A percentile compares a stretch with the other conserved stretches of the same genome.
These are phyloP conservation scores for Dusona sp. DNA, from an alignment of 2,888 invertebrate genomes.

Conservation along the genomic window DNA sequence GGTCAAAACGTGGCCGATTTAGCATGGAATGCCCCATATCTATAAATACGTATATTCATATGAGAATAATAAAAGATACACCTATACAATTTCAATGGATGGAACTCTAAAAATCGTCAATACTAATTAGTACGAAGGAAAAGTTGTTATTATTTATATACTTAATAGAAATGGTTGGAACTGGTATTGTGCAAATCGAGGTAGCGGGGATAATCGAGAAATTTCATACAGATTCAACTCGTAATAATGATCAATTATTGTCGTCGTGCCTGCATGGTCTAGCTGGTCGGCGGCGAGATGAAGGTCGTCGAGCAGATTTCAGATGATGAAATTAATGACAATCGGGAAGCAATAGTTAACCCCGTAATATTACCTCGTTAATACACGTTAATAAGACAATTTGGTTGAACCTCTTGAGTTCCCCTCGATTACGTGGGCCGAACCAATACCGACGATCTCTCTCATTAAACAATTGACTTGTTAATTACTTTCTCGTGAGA, in stretches of 20 bases:
- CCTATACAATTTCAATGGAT: no score
- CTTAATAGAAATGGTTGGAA: neutral
- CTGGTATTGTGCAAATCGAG: neutral
- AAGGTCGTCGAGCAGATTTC: constrained; percentile 62
- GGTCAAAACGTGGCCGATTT: no score
- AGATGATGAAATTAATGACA: constrained; percentile 69
- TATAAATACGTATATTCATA: no score
- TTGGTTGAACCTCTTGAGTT: constrained; percentile 47
- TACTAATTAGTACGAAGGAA: neutral
- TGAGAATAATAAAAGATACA: no score
- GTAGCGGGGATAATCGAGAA: neutral
- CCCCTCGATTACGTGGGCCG: constrained; percentile 60
- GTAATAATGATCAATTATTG: constrained; percentile 39
- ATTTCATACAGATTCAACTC: constrained; percentile 23
- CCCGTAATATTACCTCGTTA: constrained; percentile 79
- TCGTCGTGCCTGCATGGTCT: constrained; percentile 7
- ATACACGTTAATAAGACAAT: constrained; percentile 77
- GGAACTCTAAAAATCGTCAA: no score
- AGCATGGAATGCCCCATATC: no score
- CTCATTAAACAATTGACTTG: constrained; percentile 77
- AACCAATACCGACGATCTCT: constrained; percentile 60
- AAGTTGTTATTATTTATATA: neutral
- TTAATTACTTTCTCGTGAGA: constrained; percentile 75
- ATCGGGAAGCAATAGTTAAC: constrained; percentile 79
- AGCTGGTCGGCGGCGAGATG: neutral